Conservation (phyloP, 2,797 vertebrate genomes). For the Arctocebus calabarensis region DNA sequence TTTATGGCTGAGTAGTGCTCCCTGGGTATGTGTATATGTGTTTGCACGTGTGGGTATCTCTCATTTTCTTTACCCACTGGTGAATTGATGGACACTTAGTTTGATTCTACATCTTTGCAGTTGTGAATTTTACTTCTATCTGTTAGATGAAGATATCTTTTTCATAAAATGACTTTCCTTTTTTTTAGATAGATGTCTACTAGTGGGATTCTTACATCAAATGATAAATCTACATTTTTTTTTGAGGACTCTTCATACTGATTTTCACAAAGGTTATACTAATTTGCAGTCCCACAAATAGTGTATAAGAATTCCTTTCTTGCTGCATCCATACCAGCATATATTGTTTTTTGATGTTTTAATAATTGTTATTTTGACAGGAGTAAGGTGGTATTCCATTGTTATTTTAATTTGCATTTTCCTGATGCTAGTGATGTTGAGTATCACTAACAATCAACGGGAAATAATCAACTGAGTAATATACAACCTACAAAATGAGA, state of each 20-base stretch:
- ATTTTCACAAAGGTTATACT: neutral
- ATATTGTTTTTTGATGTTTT: neutral
- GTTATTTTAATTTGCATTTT: neutral
- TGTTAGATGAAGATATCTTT: neutral
- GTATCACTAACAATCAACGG: neutral
- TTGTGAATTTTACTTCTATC: neutral
- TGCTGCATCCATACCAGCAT: neutral
- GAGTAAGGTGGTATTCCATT: neutral
- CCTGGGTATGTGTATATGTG: neutral
- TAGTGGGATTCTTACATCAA: neutral
- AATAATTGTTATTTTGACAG: neutral
- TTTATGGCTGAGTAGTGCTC: neutral
- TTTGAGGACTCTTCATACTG: neutral
- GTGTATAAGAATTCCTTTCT: neutral
- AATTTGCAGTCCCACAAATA: neutral
- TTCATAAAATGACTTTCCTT: neutral
- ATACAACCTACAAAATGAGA: neutral
- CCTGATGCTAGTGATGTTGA: neutral
- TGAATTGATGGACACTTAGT: neutral
- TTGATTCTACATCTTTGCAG: neutral
- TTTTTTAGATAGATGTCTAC: neutral
- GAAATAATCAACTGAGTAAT: neutral
- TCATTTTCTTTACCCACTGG: neutral
- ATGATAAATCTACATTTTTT: neutral
- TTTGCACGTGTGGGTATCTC: neutral